phyloP scores from a whole-genome alignment of 2,888 invertebrate species.

The Acrocyrtus sp. region DNA sequence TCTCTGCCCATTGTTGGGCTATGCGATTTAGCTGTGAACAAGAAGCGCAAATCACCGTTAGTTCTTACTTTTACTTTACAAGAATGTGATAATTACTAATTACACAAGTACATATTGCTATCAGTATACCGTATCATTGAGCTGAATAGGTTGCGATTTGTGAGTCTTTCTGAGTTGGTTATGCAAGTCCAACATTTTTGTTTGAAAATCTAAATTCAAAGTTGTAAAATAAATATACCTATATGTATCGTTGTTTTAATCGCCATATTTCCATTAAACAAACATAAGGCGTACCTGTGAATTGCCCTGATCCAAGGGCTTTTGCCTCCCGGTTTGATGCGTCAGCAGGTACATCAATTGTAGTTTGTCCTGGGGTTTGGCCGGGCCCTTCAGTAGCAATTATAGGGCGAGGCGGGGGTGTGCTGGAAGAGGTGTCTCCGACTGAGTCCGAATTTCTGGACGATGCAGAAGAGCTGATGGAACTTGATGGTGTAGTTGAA shows the following conservation, averaged over 20 bases:
- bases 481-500: neutral
- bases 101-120: neutral
- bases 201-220: slow-evolving; percentile 39
- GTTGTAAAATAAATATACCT: neutral
- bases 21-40: slow-evolving; percentile 39
- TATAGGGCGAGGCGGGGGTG: no score
- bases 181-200: slow-evolving; percentile 40
- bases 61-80: no score
- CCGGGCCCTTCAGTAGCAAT: slow-evolving; percentile 15
- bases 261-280: no score
- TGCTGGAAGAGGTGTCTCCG: no score
- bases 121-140: slow-evolving; percentile 49
- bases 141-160: slow-evolving; percentile 38
- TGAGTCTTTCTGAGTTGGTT: slow-evolving; percentile 44
- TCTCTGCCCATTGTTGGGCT: slow-evolving; percentile 49
- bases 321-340: neutral
- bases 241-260: no score
- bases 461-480: neutral
- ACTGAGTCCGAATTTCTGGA: neutral
- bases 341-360: neutral
- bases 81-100: neutral
- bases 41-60: neutral
- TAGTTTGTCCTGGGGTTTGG: slow-evolving; percentile 1
- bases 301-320: no score
- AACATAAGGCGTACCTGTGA: no score